phyloP scores from a whole-genome alignment of 2,888 invertebrate species.

The Eumerus sabulonum region DNA sequence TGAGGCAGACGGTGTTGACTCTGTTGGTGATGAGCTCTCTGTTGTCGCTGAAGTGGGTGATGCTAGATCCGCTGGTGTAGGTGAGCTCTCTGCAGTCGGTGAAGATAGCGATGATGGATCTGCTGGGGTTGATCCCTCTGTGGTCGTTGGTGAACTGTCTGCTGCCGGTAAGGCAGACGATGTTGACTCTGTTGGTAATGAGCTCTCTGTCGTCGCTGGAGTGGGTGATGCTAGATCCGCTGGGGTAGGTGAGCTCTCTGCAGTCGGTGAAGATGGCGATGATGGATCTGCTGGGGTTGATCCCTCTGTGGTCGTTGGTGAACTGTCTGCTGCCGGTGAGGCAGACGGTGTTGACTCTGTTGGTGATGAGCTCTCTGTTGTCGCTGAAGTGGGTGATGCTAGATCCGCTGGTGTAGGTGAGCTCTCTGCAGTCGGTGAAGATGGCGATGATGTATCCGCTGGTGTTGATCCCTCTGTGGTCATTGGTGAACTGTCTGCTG shows the following conservation, averaged over 20 bases:
- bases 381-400: not conserved
- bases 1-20: not conserved
- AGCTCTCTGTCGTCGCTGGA: not conserved
- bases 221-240: slow-evolving; percentile 15
- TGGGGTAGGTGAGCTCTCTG: not conserved
- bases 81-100: not conserved
- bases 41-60: slow-evolving; percentile 1
- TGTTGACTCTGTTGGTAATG: too few relatives aligned
- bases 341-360: slow-evolving; percentile 7
- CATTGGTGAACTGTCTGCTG: slow-evolving; percentile 8
- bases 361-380: not conserved
- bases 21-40: not conserved
- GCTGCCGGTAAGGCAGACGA: not conserved
- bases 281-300: slow-evolving; percentile 2
- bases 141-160: not conserved
- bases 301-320: not conserved
- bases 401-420: not conserved
- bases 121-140: not conserved
- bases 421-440: not conserved
- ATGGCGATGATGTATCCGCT: not conserved
- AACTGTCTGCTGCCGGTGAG: not conserved
- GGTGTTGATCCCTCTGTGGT: not conserved
- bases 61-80: not conserved
- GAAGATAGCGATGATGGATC: not conserved
- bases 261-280: not conserved